Evolutionary conservation across 2,113 vertebrate species (phyloP).

Genomic region (Cinclus mexicanus): DNA sequence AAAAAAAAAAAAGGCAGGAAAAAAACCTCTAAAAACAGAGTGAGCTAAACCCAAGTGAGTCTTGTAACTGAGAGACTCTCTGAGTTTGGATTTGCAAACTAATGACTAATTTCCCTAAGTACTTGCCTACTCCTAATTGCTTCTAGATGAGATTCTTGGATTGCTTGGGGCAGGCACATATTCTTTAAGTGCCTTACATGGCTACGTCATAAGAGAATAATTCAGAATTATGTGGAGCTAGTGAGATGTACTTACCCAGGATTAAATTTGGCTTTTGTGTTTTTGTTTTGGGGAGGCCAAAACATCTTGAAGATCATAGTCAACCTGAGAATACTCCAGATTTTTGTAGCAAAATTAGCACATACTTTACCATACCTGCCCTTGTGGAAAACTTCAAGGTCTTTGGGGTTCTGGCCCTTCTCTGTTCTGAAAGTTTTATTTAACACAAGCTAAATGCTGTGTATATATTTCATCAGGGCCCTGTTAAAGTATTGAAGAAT

Average conservation of each 20-base stretch:
- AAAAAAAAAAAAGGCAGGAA: background rate
- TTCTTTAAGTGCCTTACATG: background rate
- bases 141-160: slow-evolving; percentile 52
- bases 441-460: background rate
- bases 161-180: slow-evolving; percentile 16
- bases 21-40: rapidly evolving
- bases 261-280: background rate
- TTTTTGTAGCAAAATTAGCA: background rate
- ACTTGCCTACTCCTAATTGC: slow-evolving; percentile 44
- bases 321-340: background rate
- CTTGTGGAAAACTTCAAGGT: background rate
- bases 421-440: background rate
- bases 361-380: background rate
- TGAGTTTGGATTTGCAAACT: slow-evolving; percentile 38
- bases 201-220: background rate
- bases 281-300: background rate
- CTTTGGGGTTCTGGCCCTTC: background rate
- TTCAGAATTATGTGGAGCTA: background rate
- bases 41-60: background rate
- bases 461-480: background rate
- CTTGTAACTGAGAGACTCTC: background rate
- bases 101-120: slow-evolving; percentile 59
- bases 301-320: background rate
- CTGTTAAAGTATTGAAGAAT: background rate
- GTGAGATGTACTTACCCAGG: background rate